Percentiles rank a stretch among this genome's conserved stretches.
Evolutionary conservation across 2,888 invertebrate genomes (phyloP).

Genomic region (Athripsodes cinereus): DNA sequence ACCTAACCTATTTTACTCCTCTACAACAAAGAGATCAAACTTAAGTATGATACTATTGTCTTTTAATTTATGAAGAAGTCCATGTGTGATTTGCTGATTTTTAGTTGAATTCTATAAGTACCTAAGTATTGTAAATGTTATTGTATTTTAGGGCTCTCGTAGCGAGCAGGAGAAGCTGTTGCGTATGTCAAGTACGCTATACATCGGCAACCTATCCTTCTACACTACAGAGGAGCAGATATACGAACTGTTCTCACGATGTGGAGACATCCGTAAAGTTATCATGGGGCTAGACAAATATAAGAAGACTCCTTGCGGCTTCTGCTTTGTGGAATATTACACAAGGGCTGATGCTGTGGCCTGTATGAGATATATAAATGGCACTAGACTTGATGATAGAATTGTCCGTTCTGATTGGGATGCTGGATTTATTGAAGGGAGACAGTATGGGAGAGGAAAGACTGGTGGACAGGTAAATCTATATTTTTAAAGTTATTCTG

Average conservation of each 20-base stretch:
- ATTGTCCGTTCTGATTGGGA: slow-evolving; percentile 99
- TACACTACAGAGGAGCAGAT: slow-evolving; percentile 99
- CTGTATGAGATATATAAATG: slow-evolving; percentile 90
- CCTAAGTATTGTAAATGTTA: background rate
- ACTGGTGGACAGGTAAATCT: slow-evolving; percentile 88
- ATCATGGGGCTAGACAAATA: slow-evolving; percentile 98
- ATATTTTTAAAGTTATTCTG: too few species aligned
- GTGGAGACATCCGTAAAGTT: slow-evolving; percentile 90
- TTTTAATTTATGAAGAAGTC: background rate
- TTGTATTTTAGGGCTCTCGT: slow-evolving; percentile 65
- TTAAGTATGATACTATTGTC: background rate
- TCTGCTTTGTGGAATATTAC: slow-evolving; percentile 97
- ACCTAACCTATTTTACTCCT: too few species aligned
- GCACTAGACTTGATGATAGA: slow-evolving; percentile 92
- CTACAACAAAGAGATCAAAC: too few species aligned
- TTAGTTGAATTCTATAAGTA: too few species aligned
- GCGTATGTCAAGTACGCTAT: slow-evolving; percentile 73
- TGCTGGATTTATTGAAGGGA: slow-evolving; percentile 96
- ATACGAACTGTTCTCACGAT: slow-evolving; percentile 91
- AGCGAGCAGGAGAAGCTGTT: slow-evolving; percentile 80
- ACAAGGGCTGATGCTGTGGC: slow-evolving; percentile 66
- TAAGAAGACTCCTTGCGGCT: slow-evolving; percentile 98
- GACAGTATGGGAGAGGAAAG: slow-evolving; percentile 97
- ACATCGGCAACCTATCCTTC: slow-evolving; percentile 96
- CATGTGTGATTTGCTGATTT: background rate